Conservation (phyloP, 2,113 vertebrate genomes). For the Poeciliopsis prolifica region DNA sequence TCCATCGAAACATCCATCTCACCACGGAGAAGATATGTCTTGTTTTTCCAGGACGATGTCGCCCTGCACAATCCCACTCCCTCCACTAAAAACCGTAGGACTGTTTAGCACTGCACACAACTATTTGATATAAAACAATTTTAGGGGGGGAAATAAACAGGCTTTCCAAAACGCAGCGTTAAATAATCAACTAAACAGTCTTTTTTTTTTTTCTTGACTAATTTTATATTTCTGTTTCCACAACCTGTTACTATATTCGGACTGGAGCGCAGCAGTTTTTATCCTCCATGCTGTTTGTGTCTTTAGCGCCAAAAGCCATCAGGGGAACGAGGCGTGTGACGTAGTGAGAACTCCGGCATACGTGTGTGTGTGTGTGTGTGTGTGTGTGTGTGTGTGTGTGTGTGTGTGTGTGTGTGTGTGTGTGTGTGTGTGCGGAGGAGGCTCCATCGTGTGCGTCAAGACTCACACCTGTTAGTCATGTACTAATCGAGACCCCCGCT, state of each 20-base stretch:
- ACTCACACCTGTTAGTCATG: conserved; percentile 62
- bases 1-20: too few species aligned
- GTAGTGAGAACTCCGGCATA: background rate
- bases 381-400: background rate
- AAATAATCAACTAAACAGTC: too few species aligned
- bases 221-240: conserved; percentile 50
- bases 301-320: conserved; percentile 6
- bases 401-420: background rate
- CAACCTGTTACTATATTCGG: conserved; percentile 30
- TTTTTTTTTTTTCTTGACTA: background rate
- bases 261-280: background rate
- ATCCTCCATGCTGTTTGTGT: conserved; percentile 1
- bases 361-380: background rate
- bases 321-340: background rate
- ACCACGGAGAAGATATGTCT: too few species aligned
- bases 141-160: background rate
- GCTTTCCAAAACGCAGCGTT: background rate
- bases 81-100: background rate
- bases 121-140: background rate
- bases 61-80: background rate
- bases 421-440: background rate
- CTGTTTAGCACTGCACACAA: too few species aligned
- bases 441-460: conserved; percentile 24
- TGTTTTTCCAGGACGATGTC: background rate
- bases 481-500: conserved; percentile 29